These are phyloP conservation scores for Tribolium madens DNA, from an alignment of 1,140 invertebrate species.

Conservation along the genomic window DNA sequence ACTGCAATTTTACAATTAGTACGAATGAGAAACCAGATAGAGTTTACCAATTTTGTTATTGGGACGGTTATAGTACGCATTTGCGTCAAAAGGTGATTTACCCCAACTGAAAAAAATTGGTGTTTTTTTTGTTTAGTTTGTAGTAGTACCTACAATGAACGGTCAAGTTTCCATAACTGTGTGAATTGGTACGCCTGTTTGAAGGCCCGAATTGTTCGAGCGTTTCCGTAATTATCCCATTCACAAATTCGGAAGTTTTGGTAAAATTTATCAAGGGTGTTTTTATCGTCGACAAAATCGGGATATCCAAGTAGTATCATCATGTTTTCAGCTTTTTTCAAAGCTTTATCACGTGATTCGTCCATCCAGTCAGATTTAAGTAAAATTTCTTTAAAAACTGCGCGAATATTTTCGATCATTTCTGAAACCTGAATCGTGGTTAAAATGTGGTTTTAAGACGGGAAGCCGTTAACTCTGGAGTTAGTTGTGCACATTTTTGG, in stretches of 20 bases:
- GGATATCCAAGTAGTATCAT: constrained; percentile 59
- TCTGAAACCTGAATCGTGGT: constrained; percentile 72
- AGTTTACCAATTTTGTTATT: constrained; percentile 61
- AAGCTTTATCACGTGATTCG: constrained; percentile 59
- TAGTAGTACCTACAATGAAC: constrained; percentile 54
- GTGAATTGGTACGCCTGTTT: constrained; percentile 56
- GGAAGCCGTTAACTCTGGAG: too few species aligned
- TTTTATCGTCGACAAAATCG: constrained; percentile 52
- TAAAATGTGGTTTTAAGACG: background rate
- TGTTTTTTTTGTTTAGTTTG: too few species aligned
- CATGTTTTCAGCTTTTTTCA: constrained; percentile 58
- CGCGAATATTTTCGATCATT: constrained; percentile 81
- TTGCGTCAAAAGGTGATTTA: constrained; percentile 59
- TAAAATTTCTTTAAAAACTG: constrained; percentile 79
- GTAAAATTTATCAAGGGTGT: constrained; percentile 57
- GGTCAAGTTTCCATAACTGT: constrained; percentile 52
- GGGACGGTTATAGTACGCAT: constrained; percentile 60
- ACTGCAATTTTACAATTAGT: constrained; percentile 44
- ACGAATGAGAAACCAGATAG: constrained; percentile 17
- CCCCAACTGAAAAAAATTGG: constrained; percentile 59
- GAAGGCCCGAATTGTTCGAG: constrained; percentile 57
- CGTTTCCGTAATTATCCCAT: constrained; percentile 61
- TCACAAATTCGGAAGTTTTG: constrained; percentile 56
- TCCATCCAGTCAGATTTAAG: constrained; percentile 85
- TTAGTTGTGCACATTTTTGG: too few species aligned